Evolutionary conservation across 2,113 vertebrate species (phyloP).

Genomic region (Megaceryle maxima): DNA sequence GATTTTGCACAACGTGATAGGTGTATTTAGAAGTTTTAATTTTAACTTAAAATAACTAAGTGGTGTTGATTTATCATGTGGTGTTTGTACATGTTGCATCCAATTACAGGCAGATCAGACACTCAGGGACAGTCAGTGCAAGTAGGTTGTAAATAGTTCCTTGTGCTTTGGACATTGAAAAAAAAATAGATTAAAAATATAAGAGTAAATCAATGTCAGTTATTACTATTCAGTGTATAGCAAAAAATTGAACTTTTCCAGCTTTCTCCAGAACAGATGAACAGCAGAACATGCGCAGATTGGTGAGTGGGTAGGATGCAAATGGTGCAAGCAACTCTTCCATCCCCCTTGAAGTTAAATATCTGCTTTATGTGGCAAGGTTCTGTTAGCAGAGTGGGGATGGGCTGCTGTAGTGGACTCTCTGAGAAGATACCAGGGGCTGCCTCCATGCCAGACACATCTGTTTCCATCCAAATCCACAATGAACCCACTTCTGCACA

Average conservation of each 20-base stretch:
- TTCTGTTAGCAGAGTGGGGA: background rate
- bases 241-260: background rate
- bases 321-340: background rate
- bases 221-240: background rate
- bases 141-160: background rate
- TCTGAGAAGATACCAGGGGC: background rate
- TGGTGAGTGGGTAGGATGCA: background rate
- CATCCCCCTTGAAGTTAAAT: background rate
- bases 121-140: background rate
- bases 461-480: background rate
- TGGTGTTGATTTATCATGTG: background rate
- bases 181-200: background rate
- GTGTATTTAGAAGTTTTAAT: background rate
- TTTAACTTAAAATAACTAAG: background rate
- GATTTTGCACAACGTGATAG: background rate
- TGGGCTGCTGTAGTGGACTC: fast-evolving
- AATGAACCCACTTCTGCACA: background rate
- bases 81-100: background rate
- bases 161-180: background rate
- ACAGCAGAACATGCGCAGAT: background rate
- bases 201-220: background rate
- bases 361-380: background rate
- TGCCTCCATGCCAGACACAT: background rate
- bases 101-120: background rate
- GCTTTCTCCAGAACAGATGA: background rate